phyloP scores from a whole-genome alignment of 64 coral and sea anemone genomes.

The Stichodactyla mertensii region DNA sequence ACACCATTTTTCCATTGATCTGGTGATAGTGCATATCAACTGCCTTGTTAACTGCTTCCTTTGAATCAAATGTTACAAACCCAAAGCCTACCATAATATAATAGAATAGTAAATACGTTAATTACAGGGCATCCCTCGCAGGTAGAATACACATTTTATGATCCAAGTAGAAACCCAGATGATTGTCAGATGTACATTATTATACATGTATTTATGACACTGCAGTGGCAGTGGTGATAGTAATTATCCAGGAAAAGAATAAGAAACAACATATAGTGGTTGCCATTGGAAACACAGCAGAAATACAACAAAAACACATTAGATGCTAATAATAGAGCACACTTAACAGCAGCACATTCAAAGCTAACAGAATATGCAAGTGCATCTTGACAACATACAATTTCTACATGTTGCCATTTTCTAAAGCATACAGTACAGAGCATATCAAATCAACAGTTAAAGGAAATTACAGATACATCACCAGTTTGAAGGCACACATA shows the following conservation, averaged over 20 bases:
- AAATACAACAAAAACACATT: no score
- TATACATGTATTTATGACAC: background rate
- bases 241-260: background rate
- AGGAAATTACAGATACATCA: no score
- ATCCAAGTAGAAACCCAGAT: background rate
- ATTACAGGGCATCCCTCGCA: conserved; percentile 9
- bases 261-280: background rate
- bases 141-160: background rate
- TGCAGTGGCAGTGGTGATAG: background rate
- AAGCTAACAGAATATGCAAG: no score
- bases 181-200: background rate
- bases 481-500: no score
- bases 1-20: conserved; percentile 99
- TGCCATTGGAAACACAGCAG: no score
- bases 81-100: conserved; percentile 97
- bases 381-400: no score
- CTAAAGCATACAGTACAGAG: no score
- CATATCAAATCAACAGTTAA: no score
- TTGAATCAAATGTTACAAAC: conserved; percentile 95
- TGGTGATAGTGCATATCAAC: conserved; percentile 80
- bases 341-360: no score
- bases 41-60: conserved; percentile 78
- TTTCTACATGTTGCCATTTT: no score
- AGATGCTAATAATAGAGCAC: no score
- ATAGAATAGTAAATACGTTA: conserved; percentile 23